phyloP scores from a whole-genome alignment of 1,140 invertebrate species.

The Pseudomyrmex flavicornis region DNA sequence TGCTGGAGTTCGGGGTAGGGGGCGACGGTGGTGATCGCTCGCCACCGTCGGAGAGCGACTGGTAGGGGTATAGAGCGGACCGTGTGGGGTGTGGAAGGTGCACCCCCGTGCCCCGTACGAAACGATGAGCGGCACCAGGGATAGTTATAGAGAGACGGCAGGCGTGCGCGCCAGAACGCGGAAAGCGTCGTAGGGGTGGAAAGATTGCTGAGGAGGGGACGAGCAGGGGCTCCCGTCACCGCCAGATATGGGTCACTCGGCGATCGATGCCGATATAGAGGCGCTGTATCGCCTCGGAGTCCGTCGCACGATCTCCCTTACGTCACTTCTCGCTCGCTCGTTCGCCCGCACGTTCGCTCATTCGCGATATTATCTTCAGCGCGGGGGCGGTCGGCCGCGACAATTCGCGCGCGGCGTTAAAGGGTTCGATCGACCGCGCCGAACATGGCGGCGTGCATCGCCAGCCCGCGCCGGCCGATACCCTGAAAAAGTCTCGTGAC shows the following conservation, averaged over 20 bases:
- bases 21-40: constrained; percentile 62
- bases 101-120: constrained; percentile 43
- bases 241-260: constrained; percentile 84
- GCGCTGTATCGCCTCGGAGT: constrained; percentile 61
- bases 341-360: not conserved
- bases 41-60: constrained; percentile 11
- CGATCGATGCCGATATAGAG: constrained; percentile 83
- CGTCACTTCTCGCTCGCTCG: constrained; percentile 48
- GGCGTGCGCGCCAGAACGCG: constrained; percentile 48
- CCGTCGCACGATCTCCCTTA: constrained; percentile 66
- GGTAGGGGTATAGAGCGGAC: constrained; percentile 41
- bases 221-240: constrained; percentile 74
- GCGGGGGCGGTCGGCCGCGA: not conserved
- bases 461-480: constrained; percentile 29
- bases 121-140: constrained; percentile 7
- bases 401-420: constrained; percentile 24
- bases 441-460: constrained; percentile 53
- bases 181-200: constrained; percentile 50
- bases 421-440: constrained; percentile 28
- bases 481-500: constrained; percentile 59
- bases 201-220: constrained; percentile 27
- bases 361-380: constrained; percentile 42
- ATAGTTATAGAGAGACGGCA: constrained; percentile 29
- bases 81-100: constrained; percentile 48
- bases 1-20: constrained; percentile 70